Conservation (phyloP, 2,797 vertebrate genomes). For the Myoxocephalus aenaeus region DNA sequence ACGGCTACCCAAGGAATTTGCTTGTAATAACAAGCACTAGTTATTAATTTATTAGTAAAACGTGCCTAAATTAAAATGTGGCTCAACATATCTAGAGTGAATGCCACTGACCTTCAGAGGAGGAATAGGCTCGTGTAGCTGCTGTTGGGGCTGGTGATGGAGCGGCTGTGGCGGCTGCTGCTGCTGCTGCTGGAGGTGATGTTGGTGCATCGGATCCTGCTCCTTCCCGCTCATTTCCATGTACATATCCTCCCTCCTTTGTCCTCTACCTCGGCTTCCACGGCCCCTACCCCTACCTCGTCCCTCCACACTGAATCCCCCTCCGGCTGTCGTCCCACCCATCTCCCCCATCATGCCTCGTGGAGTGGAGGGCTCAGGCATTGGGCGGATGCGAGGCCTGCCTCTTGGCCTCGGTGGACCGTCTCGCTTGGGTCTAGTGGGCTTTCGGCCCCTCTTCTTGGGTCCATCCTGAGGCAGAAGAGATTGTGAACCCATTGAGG, state of each 20-base stretch:
- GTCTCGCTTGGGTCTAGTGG: conserved; percentile 92
- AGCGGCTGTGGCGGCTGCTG: conserved; percentile 76
- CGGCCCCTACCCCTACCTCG: conserved; percentile 89
- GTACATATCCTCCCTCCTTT: conserved; percentile 87
- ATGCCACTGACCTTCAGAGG: conserved; percentile 90
- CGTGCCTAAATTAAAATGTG: background rate
- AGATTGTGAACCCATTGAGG: conserved; percentile 81
- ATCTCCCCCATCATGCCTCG: conserved; percentile 86
- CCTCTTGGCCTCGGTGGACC: conserved; percentile 92
- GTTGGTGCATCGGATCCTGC: conserved; percentile 81
- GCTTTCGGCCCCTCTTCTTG: conserved; percentile 91
- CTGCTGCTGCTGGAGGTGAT: conserved; percentile 80
- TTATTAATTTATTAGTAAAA: background rate
- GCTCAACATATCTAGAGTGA: background rate
- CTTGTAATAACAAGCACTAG: background rate
- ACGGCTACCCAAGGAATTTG: background rate
- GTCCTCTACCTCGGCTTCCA: conserved; percentile 86
- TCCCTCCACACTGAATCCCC: conserved; percentile 77
- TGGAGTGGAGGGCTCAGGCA: conserved; percentile 85
- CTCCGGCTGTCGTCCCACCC: conserved; percentile 71
- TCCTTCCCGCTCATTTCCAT: conserved; percentile 84
- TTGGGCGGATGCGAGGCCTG: conserved; percentile 90
- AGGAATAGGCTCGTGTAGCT: conserved; percentile 85
- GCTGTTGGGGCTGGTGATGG: conserved; percentile 82
- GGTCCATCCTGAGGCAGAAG: conserved; percentile 87